Evolutionary conservation across 2,888 invertebrate species (phyloP).

Genomic region (Zhengitettix transpicula): DNA sequence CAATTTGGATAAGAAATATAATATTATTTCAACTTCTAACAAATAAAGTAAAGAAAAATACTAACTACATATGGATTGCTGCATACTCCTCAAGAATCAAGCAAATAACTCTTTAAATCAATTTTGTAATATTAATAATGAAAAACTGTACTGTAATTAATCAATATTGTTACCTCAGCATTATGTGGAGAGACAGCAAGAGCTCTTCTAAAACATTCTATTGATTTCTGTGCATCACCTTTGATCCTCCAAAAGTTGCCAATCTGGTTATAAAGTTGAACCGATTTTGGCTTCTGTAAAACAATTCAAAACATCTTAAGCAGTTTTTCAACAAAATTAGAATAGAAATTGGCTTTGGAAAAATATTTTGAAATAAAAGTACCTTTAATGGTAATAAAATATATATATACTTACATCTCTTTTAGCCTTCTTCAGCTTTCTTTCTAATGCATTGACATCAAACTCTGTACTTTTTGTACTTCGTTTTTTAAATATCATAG

Average conservation of each 20-base stretch:
- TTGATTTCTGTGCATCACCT: conserved; percentile 70
- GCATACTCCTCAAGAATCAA: too few species aligned
- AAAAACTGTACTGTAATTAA: neutral
- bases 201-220: conserved; percentile 78
- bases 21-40: too few species aligned
- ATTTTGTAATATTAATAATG: neutral
- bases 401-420: conserved; percentile 34
- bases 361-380: too few species aligned
- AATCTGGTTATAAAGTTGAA: conserved; percentile 75
- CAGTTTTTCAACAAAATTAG: neutral
- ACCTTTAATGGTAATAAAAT: too few species aligned
- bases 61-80: too few species aligned
- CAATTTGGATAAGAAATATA: too few species aligned
- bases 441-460: conserved; percentile 57
- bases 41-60: too few species aligned
- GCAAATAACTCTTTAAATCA: too few species aligned
- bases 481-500: conserved; percentile 57
- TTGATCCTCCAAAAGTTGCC: conserved; percentile 85
- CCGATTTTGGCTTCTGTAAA: conserved; percentile 56
- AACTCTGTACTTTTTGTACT: conserved; percentile 40
- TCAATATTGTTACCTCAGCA: conserved; percentile 40
- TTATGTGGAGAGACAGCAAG: conserved; percentile 73
- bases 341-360: too few species aligned
- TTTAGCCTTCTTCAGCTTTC: conserved; percentile 58
- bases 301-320: neutral